Evolutionary conservation across 2,797 vertebrate genomes (phyloP), one percentile per base, ranked within the genome.

Genomic region (Myotis planiceps): DNA sequence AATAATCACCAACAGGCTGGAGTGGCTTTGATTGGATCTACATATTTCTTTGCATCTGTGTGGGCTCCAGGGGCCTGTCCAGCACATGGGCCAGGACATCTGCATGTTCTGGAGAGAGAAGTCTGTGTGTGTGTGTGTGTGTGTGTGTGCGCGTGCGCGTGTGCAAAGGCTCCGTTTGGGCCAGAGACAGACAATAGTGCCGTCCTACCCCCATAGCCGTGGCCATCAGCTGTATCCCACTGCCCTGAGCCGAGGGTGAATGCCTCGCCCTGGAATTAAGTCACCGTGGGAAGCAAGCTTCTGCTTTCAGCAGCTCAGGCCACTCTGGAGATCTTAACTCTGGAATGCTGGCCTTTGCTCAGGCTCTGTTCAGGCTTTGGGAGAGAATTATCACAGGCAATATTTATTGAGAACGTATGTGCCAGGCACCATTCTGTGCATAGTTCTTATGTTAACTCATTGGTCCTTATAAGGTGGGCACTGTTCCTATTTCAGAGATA

Each of bases 1-100:
- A 84, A 82, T 83, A 90, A 94, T 74, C 93, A 72, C 68, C 90
- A 95, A 90, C 58, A 93, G 72, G 88, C 88, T 96, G 80, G 72
- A 95, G 65, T 75, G 81, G 72, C 74, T 95, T 95, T 91, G 55
- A 53, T 79, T 65, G 81, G 81, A 78, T 85, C 81, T 71, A 96
- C 93, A 95, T 79, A 96, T 93, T 90, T 94, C 63, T 65, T 21
- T 27, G 74, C 13, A 34, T 78, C 81, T 92, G 92, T 88, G 93
- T 82, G 49, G 78, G 34, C 60, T 95, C 90, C 76, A 91, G 68
- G n/a, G 32, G 16, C 47, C 71, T 45, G 14, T 82, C 79, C 45
- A 55, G 29, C 51, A 21, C 27, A 65, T 19, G 29, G 78, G 65
- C 45, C 19, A 39, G 45, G 66, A 68, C 75, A 65, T 63, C 86